A percentile compares a stretch with the other conserved stretches of the same genome.
phyloP scores from a whole-genome alignment of 2,113 vertebrate genomes.

The Illadopsis cleaveri region DNA sequence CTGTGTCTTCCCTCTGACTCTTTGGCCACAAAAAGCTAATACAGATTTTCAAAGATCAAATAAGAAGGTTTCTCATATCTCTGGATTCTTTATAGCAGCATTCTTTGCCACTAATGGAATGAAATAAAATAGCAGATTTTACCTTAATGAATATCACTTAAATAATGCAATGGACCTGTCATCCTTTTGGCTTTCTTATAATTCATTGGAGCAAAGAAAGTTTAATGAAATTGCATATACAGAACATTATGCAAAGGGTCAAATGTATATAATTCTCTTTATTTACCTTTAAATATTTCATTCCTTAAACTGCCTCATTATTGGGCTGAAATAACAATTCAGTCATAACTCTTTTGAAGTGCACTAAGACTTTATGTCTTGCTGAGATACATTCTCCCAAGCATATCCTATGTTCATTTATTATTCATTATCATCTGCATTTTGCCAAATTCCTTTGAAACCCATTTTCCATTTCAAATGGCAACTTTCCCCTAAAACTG shows the following conservation, averaged over 20 bases:
- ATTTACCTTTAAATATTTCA: conserved; percentile 36
- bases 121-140: background rate
- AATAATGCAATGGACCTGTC: background rate
- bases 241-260: background rate
- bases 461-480: conserved; percentile 19
- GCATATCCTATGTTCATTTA: conserved; percentile 32
- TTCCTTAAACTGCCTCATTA: conserved; percentile 32
- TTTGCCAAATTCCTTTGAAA: conserved; percentile 53
- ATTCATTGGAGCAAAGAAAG: background rate
- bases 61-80: background rate
- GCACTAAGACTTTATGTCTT: conserved; percentile 25
- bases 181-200: background rate
- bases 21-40: background rate
- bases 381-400: conserved; percentile 33
- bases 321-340: conserved; percentile 16
- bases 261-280: background rate
- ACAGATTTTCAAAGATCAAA: conserved; percentile 25
- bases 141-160: background rate
- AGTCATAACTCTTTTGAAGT: conserved; percentile 48
- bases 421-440: conserved; percentile 62
- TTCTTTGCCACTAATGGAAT: background rate
- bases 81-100: background rate
- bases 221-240: background rate
- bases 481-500: background rate
- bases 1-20: background rate